Base-by-base conservation (phyloP, 2,888 invertebrate genomes). In the Hydrotaea cyrtoneurina region DNA sequence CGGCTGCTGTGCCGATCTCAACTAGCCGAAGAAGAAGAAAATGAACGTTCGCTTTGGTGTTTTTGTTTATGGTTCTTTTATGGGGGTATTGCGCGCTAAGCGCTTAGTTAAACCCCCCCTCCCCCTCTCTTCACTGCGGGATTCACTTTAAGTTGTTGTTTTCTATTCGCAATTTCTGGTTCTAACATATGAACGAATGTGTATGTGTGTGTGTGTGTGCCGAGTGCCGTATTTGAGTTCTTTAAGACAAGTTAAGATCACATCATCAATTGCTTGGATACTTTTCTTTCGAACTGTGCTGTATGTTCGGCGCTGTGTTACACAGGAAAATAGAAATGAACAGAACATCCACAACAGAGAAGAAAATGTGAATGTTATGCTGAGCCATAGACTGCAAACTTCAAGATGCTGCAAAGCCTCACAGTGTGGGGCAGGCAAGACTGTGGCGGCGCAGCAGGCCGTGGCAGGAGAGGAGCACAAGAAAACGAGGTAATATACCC, bases 401-500 rank as follows among this genome's bases (percentile, higher is more conserved):
- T 2, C 2, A 31, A 43, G 50, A 50, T 62, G 69, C 13, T 66
- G 21, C 59, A 46, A n/a, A n/a, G n/a, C 43, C 11, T 8, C 39
- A 15, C 26, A 59, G 74, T 39, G 57, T 21, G 74, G 19, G 55
- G 8, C 11, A 13, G 4, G 72, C 64, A 3, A 64, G 50, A 31
- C 53, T 77, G 62, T 23, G 5, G 39, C 5, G 15, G 31, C n/a
- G 57, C 11, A 15, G 39, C 39, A 39, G 10, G 13, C 36, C n/a
- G 31, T 2, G 39, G 11, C 39, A 8, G 80, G 80, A 80, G 81
- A 76, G 71, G 69, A 53, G 53, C 76, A 46, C 74, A 69, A 81
- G 31, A 78, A 84, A 80, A 83, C 75, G 77, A 79, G 81, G 80
- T 80, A 84, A 80, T 84, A 85, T 90, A 91, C 92, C 91, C 89